Conservation (phyloP, 2,113 vertebrate species). For the Polypterus bichir region DNA sequence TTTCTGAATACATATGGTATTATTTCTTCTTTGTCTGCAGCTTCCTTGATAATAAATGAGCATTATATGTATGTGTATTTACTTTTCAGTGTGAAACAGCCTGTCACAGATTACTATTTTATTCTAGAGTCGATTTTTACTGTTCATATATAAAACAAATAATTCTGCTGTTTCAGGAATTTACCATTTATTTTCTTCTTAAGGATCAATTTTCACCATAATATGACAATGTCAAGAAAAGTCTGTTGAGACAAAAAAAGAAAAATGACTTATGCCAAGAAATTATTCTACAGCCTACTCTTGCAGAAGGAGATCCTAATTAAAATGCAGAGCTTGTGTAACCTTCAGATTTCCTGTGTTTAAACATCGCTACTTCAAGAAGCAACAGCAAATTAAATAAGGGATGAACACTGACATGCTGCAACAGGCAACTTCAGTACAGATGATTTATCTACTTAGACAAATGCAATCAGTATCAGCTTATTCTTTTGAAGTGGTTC, state of each 20-base stretch:
- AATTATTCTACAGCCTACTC: slow-evolving; percentile 21
- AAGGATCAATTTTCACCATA: slow-evolving; percentile 22
- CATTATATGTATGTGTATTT: too few relatives aligned
- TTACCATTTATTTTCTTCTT: slow-evolving; percentile 9
- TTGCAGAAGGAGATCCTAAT: slow-evolving; percentile 29
- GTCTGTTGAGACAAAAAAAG: slow-evolving; percentile 22
- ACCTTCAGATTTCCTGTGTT: slow-evolving; percentile 50
- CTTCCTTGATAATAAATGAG: too few relatives aligned
- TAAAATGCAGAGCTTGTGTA: slow-evolving; percentile 50
- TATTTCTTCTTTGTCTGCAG: too few relatives aligned
- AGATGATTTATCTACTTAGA: slow-evolving; percentile 70
- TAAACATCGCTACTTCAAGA: slow-evolving; percentile 38
- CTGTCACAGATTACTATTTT: too few relatives aligned
- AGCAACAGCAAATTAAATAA: slow-evolving; percentile 65
- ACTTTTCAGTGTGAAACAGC: too few relatives aligned
- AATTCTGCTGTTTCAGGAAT: slow-evolving; percentile 1
- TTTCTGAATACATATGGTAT: too few relatives aligned
- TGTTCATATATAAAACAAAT: too few relatives aligned
- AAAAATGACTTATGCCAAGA: slow-evolving; percentile 14
- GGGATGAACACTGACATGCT: slow-evolving; percentile 43
- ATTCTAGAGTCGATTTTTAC: too few relatives aligned
- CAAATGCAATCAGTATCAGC: slow-evolving; percentile 65
- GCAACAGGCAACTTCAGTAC: slow-evolving; percentile 54
- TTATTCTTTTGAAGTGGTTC: slow-evolving; percentile 46
- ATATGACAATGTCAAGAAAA: slow-evolving; percentile 27